Evolutionary conservation across 2,797 vertebrate species (phyloP).

Genomic region (Acanthis flammea): DNA sequence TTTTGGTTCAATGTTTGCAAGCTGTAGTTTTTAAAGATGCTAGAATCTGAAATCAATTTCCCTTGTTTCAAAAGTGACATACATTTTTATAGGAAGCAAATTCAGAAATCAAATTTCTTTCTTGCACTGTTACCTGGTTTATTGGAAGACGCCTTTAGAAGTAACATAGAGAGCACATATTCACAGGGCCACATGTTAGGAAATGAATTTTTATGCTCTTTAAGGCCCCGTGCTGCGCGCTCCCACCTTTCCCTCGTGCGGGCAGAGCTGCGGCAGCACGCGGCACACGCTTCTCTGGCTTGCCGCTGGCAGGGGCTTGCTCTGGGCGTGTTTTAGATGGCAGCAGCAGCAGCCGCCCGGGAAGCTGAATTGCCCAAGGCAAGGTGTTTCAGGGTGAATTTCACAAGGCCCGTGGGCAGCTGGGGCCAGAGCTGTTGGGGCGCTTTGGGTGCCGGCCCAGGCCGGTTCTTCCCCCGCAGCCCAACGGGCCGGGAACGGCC

Average conservation of each 20-base stretch:
- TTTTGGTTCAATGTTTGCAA: constrained; percentile 71
- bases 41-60: constrained; percentile 29
- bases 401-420: background rate
- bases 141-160: background rate
- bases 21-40: constrained; percentile 78
- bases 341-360: background rate
- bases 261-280: background rate
- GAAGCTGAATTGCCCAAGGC: background rate
- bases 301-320: too few species aligned
- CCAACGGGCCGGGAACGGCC: too few species aligned
- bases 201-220: background rate
- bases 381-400: too few species aligned
- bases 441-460: fast-evolving
- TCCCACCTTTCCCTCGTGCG: background rate
- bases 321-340: fast-evolving
- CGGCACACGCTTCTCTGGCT: background rate
- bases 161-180: background rate
- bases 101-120: background rate
- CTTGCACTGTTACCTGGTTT: background rate
- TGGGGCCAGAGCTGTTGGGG: background rate
- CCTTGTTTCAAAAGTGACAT: background rate
- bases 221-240: background rate
- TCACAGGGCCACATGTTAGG: background rate
- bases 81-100: background rate
- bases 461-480: background rate